These are phyloP conservation scores for Alectura lathami DNA, from an alignment of 2,113 vertebrate genomes.

Conservation along the genomic window DNA sequence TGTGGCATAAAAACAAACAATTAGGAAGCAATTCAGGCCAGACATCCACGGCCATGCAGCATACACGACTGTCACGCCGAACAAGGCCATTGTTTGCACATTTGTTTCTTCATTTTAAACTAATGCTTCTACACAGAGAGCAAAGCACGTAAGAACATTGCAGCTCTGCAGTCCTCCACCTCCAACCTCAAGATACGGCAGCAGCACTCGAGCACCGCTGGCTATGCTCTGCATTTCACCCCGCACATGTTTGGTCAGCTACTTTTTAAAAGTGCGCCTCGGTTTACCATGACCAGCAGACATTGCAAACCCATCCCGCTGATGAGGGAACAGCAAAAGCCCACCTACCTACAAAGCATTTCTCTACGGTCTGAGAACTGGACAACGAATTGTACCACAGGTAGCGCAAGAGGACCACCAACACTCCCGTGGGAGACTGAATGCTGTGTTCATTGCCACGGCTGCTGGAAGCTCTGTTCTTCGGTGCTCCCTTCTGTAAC, in stretches of 20 bases:
- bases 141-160: background rate
- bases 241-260: rapidly evolving
- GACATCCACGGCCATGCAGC: background rate
- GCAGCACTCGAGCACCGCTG: background rate
- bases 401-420: background rate
- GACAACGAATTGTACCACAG: too few species aligned
- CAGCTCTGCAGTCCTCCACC: background rate
- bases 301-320: background rate
- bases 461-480: background rate
- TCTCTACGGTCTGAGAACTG: rapidly evolving
- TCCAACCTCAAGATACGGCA: background rate
- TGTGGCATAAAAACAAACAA: background rate
- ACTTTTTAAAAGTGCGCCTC: background rate
- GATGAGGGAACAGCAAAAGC: background rate
- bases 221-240: background rate
- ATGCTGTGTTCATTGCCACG: background rate
- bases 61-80: constrained; percentile 25
- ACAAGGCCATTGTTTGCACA: background rate
- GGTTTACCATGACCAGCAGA: rapidly evolving
- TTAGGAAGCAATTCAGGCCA: constrained; percentile 45
- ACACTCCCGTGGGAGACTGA: background rate
- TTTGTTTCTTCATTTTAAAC: background rate
- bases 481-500: background rate
- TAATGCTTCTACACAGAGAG: background rate
- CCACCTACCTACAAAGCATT: too few species aligned